phyloP scores from a whole-genome alignment of 2,888 invertebrate species.

The Lasioglossum pauxillum region DNA sequence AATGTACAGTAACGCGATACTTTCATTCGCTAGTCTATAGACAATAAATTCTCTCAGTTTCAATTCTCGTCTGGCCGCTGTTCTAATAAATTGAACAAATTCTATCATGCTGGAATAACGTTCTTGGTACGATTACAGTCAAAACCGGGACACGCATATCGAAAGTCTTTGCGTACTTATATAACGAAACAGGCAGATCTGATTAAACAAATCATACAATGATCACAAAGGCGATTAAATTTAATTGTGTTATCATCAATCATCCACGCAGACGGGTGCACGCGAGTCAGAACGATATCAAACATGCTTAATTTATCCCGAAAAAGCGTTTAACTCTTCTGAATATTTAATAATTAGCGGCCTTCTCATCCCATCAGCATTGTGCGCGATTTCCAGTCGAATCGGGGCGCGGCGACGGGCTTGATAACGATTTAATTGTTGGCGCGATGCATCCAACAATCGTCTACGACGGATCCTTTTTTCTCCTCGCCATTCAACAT shows the following conservation, averaged over 20 bases:
- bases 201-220: background rate
- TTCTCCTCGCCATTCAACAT: background rate
- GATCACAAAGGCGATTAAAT: background rate
- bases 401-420: background rate
- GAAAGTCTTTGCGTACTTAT: background rate
- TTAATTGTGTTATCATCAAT: background rate
- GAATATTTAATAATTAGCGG: background rate
- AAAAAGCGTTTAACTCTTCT: background rate
- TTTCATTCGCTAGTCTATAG: background rate
- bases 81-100: background rate
- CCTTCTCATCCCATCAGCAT: background rate
- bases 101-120: background rate
- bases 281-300: background rate
- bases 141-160: background rate
- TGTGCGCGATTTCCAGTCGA: background rate
- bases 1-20: background rate
- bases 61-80: background rate
- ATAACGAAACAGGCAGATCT: background rate
- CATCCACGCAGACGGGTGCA: background rate
- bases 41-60: background rate
- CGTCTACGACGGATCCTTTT: background rate
- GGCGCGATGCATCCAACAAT: background rate
- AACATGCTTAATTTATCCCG: background rate
- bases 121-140: background rate
- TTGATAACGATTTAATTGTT: conserved; percentile 8